These are phyloP conservation scores for Zalophus californianus DNA, from an alignment of 2,797 vertebrate genomes.

Conservation along the genomic window DNA sequence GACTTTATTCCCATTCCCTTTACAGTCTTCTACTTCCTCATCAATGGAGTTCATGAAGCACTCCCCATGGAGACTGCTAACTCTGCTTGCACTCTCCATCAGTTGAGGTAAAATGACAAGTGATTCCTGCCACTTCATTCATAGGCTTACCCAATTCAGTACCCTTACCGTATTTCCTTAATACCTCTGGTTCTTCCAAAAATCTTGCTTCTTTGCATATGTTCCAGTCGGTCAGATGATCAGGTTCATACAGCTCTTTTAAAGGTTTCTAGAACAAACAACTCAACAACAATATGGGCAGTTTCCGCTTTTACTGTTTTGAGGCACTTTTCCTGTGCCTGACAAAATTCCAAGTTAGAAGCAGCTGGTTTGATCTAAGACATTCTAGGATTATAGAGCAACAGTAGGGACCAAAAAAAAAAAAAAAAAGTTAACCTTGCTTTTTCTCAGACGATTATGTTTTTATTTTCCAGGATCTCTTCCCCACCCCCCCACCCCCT, in stretches of 20 bases:
- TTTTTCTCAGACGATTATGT: background rate
- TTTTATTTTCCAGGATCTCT: background rate
- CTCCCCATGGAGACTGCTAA: background rate
- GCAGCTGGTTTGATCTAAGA: background rate
- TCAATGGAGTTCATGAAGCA: background rate
- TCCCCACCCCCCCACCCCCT: background rate
- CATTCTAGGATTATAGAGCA: background rate
- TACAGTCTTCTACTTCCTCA: background rate
- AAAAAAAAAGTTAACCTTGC: background rate
- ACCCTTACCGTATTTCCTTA: background rate
- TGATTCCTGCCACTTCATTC: background rate
- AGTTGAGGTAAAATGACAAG: background rate
- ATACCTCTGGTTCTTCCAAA: constrained; percentile 35
- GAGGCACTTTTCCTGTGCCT: background rate
- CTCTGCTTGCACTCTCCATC: background rate
- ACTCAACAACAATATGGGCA: background rate
- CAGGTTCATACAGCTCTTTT: background rate
- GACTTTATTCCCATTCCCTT: background rate
- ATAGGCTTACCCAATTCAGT: background rate
- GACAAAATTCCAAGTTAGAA: constrained; percentile 34
- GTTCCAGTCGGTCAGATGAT: background rate
- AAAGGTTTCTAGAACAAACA: constrained; percentile 53
- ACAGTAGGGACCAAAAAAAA: background rate
- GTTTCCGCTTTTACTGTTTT: background rate
- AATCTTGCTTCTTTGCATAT: constrained; percentile 11